Base-by-base conservation (phyloP, 2,797 vertebrate species). In the Dryobates pubescens region DNA sequence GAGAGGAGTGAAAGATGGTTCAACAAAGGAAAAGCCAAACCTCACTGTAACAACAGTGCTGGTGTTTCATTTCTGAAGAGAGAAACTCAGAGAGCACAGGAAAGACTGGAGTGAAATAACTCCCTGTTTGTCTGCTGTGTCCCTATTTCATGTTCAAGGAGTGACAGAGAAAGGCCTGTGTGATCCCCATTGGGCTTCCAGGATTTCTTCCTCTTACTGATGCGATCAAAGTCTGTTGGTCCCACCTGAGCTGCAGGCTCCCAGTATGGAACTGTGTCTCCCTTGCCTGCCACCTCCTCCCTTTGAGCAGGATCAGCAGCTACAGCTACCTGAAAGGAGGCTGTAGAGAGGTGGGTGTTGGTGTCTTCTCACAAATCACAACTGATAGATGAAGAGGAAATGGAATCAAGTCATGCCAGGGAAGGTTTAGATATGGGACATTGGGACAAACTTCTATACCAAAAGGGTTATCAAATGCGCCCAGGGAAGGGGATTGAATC, bases 131-230 rank as follows among this genome's bases (percentile, higher is more conserved):
- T 17, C 43, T 59, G 17, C 17, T 38, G 3, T 8, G 18, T n/a
- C 51, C 30, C 14, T 13, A 3, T 27, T 57, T 65, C n/a, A 30
- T 34, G 15, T 8, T 24, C 62, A 65, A 16, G 3, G 4, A 59
- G 32, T 13, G 14, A 29, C 0, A 13, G 5, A 7, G 13, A 4
- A 59, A 79, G 38, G 34, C 30, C 63, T 74, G 38, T 19, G 17
- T 11, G 7, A 13, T 29, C 12, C n/a, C 13, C 10, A 57, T 47
- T 0, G 0, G 13, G n/a, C 13, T 10, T 19, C 27, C 30, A 38
- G 7, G 43, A 38, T 36, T 36, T 54, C 30, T 32, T 57, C 13
- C 34, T 75, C 13, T 13, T 20, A 2, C 2, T 13, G 20, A 34
- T 12, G 13, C 17, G 24, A 24, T 17, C n/a, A 45, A 32, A 30